Percentiles rank a stretch among this genome's conserved stretches.
phyloP scores from a whole-genome alignment of 53 echinoderm and acorn worm genomes.

The Echinarachnius parma region DNA sequence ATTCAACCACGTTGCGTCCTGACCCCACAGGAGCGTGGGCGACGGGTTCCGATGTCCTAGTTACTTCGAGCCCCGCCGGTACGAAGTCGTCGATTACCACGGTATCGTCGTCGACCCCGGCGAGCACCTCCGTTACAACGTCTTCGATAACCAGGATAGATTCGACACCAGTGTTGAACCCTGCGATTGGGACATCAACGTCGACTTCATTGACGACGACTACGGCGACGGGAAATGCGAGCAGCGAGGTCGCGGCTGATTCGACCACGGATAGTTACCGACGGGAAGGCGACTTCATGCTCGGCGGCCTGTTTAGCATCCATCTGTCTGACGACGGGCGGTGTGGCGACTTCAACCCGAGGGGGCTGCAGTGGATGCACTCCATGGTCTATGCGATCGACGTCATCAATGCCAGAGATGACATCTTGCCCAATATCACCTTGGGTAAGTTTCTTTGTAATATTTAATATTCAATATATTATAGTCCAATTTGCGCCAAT shows the following conservation, averaged over 20 bases:
- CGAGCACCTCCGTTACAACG: neutral
- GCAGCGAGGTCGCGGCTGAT: neutral
- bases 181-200: neutral
- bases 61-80: too few relatives aligned
- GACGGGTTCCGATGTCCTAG: too few relatives aligned
- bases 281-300: constrained; percentile 53
- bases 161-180: neutral
- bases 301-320: constrained; percentile 86
- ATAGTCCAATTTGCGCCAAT: too few relatives aligned
- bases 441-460: constrained; percentile 80
- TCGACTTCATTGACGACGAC: too few relatives aligned
- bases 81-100: too few relatives aligned
- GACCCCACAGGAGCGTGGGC: neutral
- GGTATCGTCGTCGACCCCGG: too few relatives aligned
- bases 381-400: constrained; percentile 90
- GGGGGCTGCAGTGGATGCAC: constrained; percentile 88
- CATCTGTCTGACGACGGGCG: constrained; percentile 50
- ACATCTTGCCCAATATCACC: constrained; percentile 74
- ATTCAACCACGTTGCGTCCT: neutral
- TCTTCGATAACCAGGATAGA: neutral
- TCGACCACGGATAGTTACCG: constrained; percentile 44
- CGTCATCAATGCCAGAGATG: constrained; percentile 56
- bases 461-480: too few relatives aligned
- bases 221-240: neutral
- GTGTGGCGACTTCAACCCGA: constrained; percentile 58